Evolutionary conservation across 2,888 invertebrate species (phyloP), one percentile per base, ranked within the genome.

Genomic region (Philereme vetulata): DNA sequence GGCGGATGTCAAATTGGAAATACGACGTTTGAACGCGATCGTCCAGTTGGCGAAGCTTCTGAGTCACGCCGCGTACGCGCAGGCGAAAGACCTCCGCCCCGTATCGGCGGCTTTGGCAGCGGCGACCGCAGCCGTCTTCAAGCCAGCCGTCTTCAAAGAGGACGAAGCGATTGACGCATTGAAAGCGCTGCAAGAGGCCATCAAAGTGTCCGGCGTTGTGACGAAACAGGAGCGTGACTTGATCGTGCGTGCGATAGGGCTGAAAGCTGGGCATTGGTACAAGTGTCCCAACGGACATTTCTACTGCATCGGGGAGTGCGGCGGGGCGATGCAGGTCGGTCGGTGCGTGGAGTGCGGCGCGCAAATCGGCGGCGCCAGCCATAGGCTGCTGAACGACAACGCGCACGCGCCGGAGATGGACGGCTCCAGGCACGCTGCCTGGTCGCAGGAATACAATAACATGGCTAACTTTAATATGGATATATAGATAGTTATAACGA

Each of bases 251-350:
- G 95, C 94, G 0, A 89, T 95, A 65, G 93, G 89, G 0, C 72
- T 94, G 35, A 81, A 75, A 46, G 84, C 88, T 49, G 95, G 95
- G 0, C 94, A 94, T 72, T 96, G 96, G 96, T 96, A 88, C 79
- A 94, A 94, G 77, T 96, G 96, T 81, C 94, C 93, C 0, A 95
- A 95, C 69, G 95, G 95, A 0, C 96, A 96, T 77, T 76, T 88
- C 40, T 96, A 95, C 77, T 93, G 92, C 38, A 95, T 96, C 62
- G 93, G 89, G 0, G 94, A 95, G 3, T 96, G 96, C 74, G 95
- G 95, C 4, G 94, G 95, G 5, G 95, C 95, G 0, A 93, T 86
- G 88, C 64, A 85, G 72, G 71, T 74, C 46, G 72, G 90, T 1
- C 84, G 56, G 44, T 95, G 95, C 74, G 77, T 80, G 0, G 95